Evolutionary conservation across 2,888 invertebrate species (phyloP), one percentile per base, ranked within the genome.

Genomic region (Resseliella maxima): DNA sequence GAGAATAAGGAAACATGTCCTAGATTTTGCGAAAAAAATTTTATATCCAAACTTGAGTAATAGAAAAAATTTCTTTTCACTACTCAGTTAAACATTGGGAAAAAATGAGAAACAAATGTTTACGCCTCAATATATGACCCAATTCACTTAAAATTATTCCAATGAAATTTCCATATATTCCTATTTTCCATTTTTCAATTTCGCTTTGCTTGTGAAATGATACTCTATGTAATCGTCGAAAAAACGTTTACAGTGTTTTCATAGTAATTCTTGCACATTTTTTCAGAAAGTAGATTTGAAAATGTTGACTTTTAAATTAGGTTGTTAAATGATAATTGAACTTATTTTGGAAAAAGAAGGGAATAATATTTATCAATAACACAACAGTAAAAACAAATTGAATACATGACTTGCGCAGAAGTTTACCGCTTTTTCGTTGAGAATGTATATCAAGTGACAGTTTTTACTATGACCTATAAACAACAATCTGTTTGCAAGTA

Each of bases 371-470:
- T 6, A 24, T 59, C 24, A 59, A 59, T 15, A 15, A 50, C 18
- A 15, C 18, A 41, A 41, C 41, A 41, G 72, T 12, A 59, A n/a
- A 31, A 18, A 72, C 15, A 72, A 38, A 81, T n/a, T 83, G n/a
- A n/a, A 38, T n/a, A 2, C 38, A 83, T 83, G 83, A 10, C 83
- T 83, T 83, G 83, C 83, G 83, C 83, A 83, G 83, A 83, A 38
- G 83, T 83, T 83, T 83, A 24, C 83, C 83, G 83, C 83, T 83
- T 83, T 83, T 83, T 83, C 41, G 12, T 83, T 38, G 10, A 38
- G 38, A n/a, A 21, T 83, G 83, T 36, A 81, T n/a, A 38, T 38
- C 10, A 24, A 83, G 6, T 83, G 38, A 38, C 41, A 83, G 35
- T 72, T 83, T 12, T 83, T 38, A 38, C 72, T 83, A 21, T 83